A percentile compares a stretch with the other conserved stretches of the same genome.
Conservation (phyloP, 2,888 invertebrate genomes). For the Cerceris rybyensis region DNA sequence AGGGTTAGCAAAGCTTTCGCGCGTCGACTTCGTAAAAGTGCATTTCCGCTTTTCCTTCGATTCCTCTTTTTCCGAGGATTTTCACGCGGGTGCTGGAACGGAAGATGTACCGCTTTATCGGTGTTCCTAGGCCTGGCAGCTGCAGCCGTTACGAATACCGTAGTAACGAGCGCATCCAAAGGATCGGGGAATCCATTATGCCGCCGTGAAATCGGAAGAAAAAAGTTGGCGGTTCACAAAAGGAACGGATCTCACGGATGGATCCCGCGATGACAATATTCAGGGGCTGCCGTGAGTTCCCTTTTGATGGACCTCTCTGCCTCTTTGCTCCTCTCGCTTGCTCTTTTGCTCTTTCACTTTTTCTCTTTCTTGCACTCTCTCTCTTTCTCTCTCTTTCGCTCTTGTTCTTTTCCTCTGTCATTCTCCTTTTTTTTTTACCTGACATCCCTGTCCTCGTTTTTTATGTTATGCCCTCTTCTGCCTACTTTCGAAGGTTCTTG, state of each 20-base stretch:
- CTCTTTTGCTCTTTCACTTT: conserved; percentile 18
- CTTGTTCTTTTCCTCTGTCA: conserved; percentile 44
- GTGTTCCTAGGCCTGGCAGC: conserved; percentile 65
- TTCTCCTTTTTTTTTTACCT: conserved; percentile 30
- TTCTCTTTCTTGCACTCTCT: conserved; percentile 30
- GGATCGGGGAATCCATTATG: conserved; percentile 79
- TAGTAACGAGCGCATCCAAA: conserved; percentile 81
- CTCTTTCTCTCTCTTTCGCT: conserved; percentile 57
- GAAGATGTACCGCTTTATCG: conserved; percentile 49
- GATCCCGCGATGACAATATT: conserved; percentile 74
- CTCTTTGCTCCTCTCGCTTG: conserved; percentile 28
- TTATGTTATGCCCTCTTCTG: conserved; percentile 21
- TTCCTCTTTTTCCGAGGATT: conserved; percentile 29
- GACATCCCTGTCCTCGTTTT: conserved; percentile 7
- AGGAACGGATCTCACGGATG: conserved; percentile 75
- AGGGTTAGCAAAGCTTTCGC: not conserved
- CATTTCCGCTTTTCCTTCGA: conserved; percentile 22
- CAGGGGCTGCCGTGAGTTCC: conserved; percentile 67
- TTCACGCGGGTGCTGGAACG: conserved; percentile 1
- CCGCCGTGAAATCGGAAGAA: conserved; percentile 75
- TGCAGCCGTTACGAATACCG: conserved; percentile 79
- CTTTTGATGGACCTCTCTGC: conserved; percentile 53
- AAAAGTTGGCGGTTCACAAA: conserved; percentile 71
- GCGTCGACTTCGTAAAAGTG: not conserved
- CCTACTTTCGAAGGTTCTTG: conserved; percentile 14